A percentile compares a stretch with the other conserved stretches of the same genome.
Evolutionary conservation across 1,140 invertebrate genomes (phyloP).

Genomic region (Drosophila oshimai): DNA sequence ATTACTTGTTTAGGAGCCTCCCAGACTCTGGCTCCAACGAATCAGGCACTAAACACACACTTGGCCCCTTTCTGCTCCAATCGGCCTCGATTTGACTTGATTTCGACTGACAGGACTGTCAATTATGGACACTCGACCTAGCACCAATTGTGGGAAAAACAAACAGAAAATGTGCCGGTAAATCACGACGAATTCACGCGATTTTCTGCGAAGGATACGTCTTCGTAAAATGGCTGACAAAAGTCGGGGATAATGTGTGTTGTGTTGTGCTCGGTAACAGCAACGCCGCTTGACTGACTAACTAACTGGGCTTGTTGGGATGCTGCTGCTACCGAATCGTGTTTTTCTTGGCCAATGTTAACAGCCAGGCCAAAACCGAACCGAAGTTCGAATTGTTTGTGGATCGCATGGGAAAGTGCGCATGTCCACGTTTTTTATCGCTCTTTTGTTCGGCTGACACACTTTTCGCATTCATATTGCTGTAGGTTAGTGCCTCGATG

Average conservation of each 20-base stretch:
- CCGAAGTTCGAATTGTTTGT: slow-evolving; percentile 73
- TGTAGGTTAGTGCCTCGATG: slow-evolving; percentile 77
- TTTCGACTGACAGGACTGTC: slow-evolving; percentile 21
- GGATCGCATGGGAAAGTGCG: slow-evolving; percentile 42
- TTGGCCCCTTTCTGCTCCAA: not conserved
- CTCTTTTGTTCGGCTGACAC: slow-evolving; percentile 58
- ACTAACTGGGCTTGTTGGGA: slow-evolving; percentile 46
- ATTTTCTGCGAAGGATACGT: slow-evolving; percentile 8
- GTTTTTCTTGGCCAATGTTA: slow-evolving; percentile 78
- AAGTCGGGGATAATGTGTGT: slow-evolving; percentile 47
- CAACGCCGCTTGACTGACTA: slow-evolving; percentile 74
- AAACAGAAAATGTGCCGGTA: slow-evolving; percentile 39
- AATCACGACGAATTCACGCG: slow-evolving; percentile 41
- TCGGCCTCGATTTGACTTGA: slow-evolving; percentile 1
- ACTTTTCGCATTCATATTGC: slow-evolving; percentile 55
- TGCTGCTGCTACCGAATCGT: slow-evolving; percentile 39
- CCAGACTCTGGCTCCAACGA: slow-evolving; percentile 37
- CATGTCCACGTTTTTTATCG: slow-evolving; percentile 25
- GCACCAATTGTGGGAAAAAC: slow-evolving; percentile 28
- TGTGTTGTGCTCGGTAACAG: slow-evolving; percentile 76
- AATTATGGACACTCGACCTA: slow-evolving; percentile 48
- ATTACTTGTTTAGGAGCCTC: slow-evolving; percentile 11
- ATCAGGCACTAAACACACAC: slow-evolving; percentile 34
- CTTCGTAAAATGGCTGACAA: not conserved
- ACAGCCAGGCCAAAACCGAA: slow-evolving; percentile 12